These are phyloP conservation scores for Fratercula arctica DNA, from an alignment of 2,797 vertebrate genomes.

Conservation along the genomic window DNA sequence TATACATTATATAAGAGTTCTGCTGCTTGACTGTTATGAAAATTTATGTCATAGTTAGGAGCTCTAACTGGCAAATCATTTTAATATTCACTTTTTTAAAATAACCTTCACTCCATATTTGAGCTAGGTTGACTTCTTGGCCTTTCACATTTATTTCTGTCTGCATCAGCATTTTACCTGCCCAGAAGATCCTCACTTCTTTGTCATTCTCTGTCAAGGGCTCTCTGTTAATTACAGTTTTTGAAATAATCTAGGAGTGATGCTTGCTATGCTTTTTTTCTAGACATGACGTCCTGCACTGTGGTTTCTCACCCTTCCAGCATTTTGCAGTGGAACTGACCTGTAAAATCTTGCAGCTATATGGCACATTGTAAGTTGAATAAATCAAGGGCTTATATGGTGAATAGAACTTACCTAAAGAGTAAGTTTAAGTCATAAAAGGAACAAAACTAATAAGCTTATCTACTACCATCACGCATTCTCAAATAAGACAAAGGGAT, in stretches of 20 bases:
- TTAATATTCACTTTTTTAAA: not conserved
- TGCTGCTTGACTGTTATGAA: not conserved
- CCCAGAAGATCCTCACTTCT: not conserved
- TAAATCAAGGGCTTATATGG: not conserved
- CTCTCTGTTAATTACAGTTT: not conserved
- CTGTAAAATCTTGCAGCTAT: not conserved
- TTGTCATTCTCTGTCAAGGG: not conserved
- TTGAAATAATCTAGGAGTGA: not conserved
- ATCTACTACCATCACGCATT: not conserved
- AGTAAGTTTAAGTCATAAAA: not conserved
- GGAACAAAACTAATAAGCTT: not conserved
- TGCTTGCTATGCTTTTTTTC: not conserved
- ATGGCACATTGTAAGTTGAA: not conserved
- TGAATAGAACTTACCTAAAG: not conserved
- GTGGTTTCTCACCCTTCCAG: not conserved
- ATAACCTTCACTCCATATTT: not conserved
- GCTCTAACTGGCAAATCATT: not conserved
- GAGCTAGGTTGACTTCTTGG: not conserved
- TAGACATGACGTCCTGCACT: not conserved
- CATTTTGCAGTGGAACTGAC: not conserved
- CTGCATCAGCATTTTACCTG: not conserved
- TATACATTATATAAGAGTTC: not conserved
- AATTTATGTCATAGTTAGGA: not conserved
- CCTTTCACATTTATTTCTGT: not conserved
- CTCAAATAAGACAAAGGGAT: not conserved